A percentile compares a stretch with the other conserved stretches of the same genome.
phyloP scores from a whole-genome alignment of 23 tunicate species.

The Corella eumyota region DNA sequence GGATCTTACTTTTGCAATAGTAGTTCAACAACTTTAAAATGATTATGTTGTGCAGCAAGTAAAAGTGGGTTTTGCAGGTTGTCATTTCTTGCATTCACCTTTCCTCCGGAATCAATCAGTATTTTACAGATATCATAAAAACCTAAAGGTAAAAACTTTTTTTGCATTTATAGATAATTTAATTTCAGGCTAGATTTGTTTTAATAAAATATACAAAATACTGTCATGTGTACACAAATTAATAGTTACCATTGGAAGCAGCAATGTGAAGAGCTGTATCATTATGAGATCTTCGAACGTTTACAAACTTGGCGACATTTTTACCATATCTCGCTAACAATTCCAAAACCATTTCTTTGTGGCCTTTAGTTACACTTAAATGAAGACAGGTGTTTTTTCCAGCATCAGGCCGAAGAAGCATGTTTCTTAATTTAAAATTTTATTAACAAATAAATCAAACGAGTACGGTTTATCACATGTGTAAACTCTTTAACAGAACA shows the following conservation, averaged over 20 bases:
- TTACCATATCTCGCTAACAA: slow-evolving; percentile 19
- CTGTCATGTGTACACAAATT: too few species aligned
- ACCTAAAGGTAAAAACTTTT: too few species aligned
- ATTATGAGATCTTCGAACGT: slow-evolving; percentile 36
- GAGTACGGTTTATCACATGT: too few species aligned
- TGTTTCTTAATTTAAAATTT: slow-evolving; percentile 21
- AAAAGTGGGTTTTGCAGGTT: slow-evolving; percentile 60
- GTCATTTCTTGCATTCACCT: slow-evolving; percentile 43
- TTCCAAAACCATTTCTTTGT: slow-evolving; percentile 29
- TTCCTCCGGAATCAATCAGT: slow-evolving; percentile 50
- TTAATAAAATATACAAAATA: too few species aligned
- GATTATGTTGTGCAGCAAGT: slow-evolving; percentile 80
- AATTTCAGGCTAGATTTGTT: too few species aligned
- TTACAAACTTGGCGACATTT: slow-evolving; percentile 25
- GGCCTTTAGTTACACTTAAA: slow-evolving; percentile 63
- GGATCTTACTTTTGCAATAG: slow-evolving; percentile 19
- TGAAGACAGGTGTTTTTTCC: slow-evolving; percentile 65
- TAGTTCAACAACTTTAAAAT: slow-evolving; percentile 45
- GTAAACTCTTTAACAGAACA: too few species aligned
- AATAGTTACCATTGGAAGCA: slow-evolving; percentile 51
- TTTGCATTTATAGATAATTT: too few species aligned
- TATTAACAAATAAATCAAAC: too few species aligned
- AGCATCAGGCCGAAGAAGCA: slow-evolving; percentile 52
- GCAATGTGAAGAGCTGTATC: slow-evolving; percentile 80
- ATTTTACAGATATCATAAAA: slow-evolving; percentile 31